phyloP scores from a whole-genome alignment of 2,113 vertebrate species.

The Pavo muticus region DNA sequence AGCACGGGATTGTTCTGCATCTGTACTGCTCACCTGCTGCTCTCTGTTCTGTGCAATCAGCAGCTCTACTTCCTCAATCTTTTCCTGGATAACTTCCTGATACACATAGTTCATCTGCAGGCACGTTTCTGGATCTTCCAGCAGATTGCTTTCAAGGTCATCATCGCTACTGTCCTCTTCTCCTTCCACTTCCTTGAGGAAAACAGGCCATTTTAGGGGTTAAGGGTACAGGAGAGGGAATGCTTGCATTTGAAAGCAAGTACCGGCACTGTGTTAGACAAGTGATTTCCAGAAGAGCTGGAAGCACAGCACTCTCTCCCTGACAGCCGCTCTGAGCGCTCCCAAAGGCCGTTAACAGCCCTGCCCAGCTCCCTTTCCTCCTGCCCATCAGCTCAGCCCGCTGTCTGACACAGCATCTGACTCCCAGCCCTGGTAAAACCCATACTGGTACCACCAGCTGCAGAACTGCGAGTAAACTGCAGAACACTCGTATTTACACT shows the following conservation, averaged over 20 bases:
- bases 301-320: neutral
- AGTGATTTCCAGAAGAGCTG: neutral
- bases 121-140: constrained; percentile 83
- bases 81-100: constrained; percentile 87
- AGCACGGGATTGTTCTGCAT: neutral
- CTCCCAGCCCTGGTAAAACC: neutral
- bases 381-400: neutral
- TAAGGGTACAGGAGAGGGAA: neutral
- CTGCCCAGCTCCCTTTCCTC: fast-evolving
- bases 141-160: constrained; percentile 70
- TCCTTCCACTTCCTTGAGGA: constrained; percentile 50
- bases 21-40: constrained; percentile 78
- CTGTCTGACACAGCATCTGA: neutral
- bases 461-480: neutral
- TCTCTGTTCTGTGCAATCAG: constrained; percentile 83
- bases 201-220: neutral
- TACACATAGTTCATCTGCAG: constrained; percentile 89
- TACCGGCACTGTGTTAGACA: neutral
- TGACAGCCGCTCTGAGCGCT: fast-evolving
- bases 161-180: constrained; percentile 62
- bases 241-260: neutral
- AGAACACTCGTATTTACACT: neutral
- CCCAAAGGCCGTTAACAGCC: neutral
- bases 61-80: constrained; percentile 79
- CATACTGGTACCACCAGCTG: neutral